Percentiles rank a stretch among this genome's conserved stretches.
Evolutionary conservation across 2,113 vertebrate genomes (phyloP).

Genomic region (Leiothrix lutea): DNA sequence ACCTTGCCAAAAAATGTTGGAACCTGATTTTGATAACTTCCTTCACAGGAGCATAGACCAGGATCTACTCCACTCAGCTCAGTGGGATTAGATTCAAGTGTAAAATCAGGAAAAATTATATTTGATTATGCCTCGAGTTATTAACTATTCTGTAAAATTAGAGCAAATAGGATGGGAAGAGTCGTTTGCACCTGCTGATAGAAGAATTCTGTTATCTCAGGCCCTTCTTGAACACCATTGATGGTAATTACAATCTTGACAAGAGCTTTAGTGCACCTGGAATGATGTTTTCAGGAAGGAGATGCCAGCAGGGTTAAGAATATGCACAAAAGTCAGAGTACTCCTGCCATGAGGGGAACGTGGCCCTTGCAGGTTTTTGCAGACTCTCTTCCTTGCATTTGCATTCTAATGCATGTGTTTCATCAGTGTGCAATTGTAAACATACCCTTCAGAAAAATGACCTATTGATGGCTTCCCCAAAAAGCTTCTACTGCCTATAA

Average conservation of each 20-base stretch:
- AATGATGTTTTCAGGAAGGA: not conserved
- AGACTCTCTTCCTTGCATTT: not conserved
- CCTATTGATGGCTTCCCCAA: not conserved
- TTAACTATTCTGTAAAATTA: not conserved
- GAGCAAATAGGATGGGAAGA: not conserved
- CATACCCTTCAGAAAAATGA: conserved; percentile 20
- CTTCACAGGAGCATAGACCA: not conserved
- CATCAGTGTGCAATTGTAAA: not conserved
- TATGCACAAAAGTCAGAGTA: not conserved
- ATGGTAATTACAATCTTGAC: not conserved
- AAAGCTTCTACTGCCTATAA: conserved; percentile 1
- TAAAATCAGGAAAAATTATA: conserved; percentile 4
- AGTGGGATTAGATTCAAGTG: not conserved
- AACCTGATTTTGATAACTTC: not conserved
- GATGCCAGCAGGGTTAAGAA: not conserved
- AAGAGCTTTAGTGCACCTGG: not conserved
- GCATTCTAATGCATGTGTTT: not conserved
- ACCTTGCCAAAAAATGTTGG: not conserved
- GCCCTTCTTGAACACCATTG: not conserved
- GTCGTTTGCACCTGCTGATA: not conserved
- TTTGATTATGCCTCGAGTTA: not conserved
- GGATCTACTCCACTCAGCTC: not conserved
- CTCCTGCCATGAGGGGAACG: not conserved
- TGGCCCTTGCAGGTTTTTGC: rapidly evolving
- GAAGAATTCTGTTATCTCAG: not conserved